These are phyloP conservation scores for Dascyllus trimaculatus DNA, from an alignment of 2,113 vertebrate species.

Conservation along the genomic window DNA sequence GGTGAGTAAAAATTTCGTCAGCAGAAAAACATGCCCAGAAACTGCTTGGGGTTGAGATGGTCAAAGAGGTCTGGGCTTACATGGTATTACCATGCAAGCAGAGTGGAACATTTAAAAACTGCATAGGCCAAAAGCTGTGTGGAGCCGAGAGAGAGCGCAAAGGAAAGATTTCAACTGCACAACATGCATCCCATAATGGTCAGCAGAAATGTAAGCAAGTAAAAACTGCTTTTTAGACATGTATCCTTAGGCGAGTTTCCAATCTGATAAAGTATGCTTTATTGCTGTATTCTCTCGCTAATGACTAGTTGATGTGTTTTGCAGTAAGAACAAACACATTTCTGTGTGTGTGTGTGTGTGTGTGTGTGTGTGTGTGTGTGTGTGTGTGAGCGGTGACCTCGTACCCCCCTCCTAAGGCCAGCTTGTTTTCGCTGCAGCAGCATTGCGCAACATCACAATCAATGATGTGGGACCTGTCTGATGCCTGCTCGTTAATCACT, in stretches of 20 bases:
- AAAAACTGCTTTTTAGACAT: too few species aligned
- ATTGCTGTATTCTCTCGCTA: constrained; percentile 31
- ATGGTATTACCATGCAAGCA: background rate
- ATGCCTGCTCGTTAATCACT: constrained; percentile 83
- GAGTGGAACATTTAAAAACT: background rate
- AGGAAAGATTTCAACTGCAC: background rate
- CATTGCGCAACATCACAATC: constrained; percentile 77
- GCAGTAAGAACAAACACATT: constrained; percentile 30
- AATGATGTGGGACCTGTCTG: constrained; percentile 78
- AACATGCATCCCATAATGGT: background rate
- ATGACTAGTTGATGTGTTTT: constrained; percentile 48
- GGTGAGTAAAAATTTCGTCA: too few species aligned
- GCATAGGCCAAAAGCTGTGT: too few species aligned
- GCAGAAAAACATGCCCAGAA: too few species aligned
- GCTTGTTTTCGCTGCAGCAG: constrained; percentile 63
- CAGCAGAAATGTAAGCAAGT: background rate
- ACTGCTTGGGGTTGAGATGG: too few species aligned
- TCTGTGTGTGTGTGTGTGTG: constrained; percentile 5
- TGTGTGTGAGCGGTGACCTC: constrained; percentile 55
- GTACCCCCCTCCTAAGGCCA: constrained; percentile 53
- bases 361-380: constrained; percentile 17
- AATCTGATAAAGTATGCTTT: constrained; percentile 36
- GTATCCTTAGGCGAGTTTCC: background rate
- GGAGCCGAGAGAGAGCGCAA: too few species aligned
- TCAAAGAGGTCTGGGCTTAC: background rate